phyloP scores from a whole-genome alignment of 2,797 vertebrate species.

The Sylvia borin region DNA sequence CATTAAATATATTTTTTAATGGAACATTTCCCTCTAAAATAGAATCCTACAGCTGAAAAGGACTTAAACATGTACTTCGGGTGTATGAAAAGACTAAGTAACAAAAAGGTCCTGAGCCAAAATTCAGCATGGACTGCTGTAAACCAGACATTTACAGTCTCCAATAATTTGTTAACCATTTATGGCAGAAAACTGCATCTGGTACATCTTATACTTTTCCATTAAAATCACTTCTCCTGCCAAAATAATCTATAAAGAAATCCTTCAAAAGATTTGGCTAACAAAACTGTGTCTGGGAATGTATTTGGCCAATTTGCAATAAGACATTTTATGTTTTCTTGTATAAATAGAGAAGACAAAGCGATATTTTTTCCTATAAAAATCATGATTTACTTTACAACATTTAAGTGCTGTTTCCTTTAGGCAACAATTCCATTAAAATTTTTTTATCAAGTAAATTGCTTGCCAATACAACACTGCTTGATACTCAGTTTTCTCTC shows the following conservation, averaged over 20 bases:
- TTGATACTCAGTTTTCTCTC: not conserved
- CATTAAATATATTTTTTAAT: not conserved
- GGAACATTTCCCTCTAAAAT: slow-evolving; percentile 14
- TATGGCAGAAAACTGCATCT: slow-evolving; percentile 76
- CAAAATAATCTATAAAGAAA: slow-evolving; percentile 79
- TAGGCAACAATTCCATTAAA: slow-evolving; percentile 1
- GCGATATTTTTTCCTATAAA: slow-evolving; percentile 18
- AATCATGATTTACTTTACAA: slow-evolving; percentile 42
- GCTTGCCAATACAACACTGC: not conserved
- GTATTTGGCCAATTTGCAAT: slow-evolving; percentile 75
- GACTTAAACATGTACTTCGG: not conserved
- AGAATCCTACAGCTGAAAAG: slow-evolving; percentile 27
- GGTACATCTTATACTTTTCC: slow-evolving; percentile 73
- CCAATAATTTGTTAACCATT: slow-evolving; percentile 79
- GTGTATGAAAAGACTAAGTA: slow-evolving; percentile 1
- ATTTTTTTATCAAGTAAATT: not conserved
- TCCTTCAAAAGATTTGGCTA: slow-evolving; percentile 75
- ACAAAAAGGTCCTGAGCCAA: slow-evolving; percentile 17
- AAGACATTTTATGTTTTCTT: slow-evolving; percentile 74
- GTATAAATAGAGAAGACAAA: slow-evolving; percentile 67
- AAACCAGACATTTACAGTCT: slow-evolving; percentile 68
- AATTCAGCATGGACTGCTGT: slow-evolving; percentile 55
- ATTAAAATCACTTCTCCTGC: slow-evolving; percentile 73
- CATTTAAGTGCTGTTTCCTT: not conserved
- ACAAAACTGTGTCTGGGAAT: slow-evolving; percentile 81